Evolutionary conservation across 2,888 invertebrate genomes (phyloP).

Genomic region (Lithophane semibrunnea): DNA sequence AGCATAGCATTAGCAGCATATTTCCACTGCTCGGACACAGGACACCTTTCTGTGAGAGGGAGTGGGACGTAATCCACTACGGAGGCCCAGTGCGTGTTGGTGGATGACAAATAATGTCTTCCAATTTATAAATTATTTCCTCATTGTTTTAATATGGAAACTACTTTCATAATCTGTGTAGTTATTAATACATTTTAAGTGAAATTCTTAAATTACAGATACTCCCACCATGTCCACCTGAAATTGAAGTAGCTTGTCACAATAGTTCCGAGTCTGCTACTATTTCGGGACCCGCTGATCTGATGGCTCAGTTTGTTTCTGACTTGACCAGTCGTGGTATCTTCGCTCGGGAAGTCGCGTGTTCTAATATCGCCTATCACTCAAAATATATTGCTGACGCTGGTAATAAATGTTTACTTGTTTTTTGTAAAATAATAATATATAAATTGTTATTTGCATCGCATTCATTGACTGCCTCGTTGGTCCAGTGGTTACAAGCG

Average conservation of each 20-base stretch:
- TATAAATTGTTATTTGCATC: not conserved
- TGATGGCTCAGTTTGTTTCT: not conserved
- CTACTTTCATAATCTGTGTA: not conserved
- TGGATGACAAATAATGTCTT: not conserved
- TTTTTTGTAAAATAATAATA: not conserved
- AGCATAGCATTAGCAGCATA: not conserved
- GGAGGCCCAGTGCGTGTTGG: not conserved
- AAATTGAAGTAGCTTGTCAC: slow-evolving; percentile 1
- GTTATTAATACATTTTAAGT: not conserved
- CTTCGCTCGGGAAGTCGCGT: not conserved
- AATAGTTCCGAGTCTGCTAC: not conserved
- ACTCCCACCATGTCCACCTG: not conserved
- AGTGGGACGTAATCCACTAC: not conserved
- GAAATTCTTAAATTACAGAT: not conserved
- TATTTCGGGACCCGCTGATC: not conserved
- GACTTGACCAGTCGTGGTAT: not conserved
- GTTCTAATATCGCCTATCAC: slow-evolving; percentile 4
- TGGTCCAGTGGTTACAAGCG: not conserved
- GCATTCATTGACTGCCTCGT: not conserved
- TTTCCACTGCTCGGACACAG: not conserved
- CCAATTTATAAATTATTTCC: not conserved
- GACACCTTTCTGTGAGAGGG: not conserved
- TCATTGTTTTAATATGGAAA: not conserved
- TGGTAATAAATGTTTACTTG: not conserved
- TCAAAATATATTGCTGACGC: not conserved